Evolutionary conservation across 1,140 invertebrate genomes (phyloP).

Genomic region (Amyelois transitella): DNA sequence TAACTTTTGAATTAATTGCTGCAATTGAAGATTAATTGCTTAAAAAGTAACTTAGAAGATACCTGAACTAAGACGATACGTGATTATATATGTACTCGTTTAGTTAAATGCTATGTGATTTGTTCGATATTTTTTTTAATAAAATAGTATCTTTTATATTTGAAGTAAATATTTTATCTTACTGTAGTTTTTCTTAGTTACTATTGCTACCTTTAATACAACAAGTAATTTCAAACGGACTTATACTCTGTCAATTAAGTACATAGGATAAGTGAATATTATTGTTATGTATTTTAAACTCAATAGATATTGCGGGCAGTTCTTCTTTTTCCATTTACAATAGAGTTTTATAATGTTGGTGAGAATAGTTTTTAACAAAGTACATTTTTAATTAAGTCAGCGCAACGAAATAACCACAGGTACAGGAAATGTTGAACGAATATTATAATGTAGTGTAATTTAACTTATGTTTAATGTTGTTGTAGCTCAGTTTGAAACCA

Average conservation of each 20-base stretch:
- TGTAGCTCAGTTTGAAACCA: constrained; percentile 24
- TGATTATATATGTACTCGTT: too few species aligned
- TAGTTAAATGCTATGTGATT: too few species aligned
- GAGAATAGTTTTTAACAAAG: background rate
- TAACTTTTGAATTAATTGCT: too few species aligned
- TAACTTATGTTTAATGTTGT: constrained; percentile 39
- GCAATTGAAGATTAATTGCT: too few species aligned
- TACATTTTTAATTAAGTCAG: constrained; percentile 20
- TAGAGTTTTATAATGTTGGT: constrained; percentile 3
- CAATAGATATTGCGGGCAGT: constrained; percentile 16
- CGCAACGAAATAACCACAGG: constrained; percentile 44
- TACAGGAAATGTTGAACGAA: constrained; percentile 25
- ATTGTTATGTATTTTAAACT: constrained; percentile 14
- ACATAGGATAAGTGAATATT: constrained; percentile 26
- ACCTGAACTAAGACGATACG: too few species aligned
- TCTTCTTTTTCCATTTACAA: constrained; percentile 19
- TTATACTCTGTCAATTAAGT: constrained; percentile 26
- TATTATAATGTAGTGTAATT: constrained; percentile 37
- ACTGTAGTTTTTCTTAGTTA: background rate
- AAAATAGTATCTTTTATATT: too few species aligned
- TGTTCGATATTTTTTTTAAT: too few species aligned
- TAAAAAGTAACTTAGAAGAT: too few species aligned
- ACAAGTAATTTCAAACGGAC: constrained; percentile 8
- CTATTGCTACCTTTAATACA: background rate
- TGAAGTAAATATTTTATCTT: too few species aligned